phyloP scores from a whole-genome alignment of 1,140 invertebrate genomes.

The Lutraria rhynchaena region DNA sequence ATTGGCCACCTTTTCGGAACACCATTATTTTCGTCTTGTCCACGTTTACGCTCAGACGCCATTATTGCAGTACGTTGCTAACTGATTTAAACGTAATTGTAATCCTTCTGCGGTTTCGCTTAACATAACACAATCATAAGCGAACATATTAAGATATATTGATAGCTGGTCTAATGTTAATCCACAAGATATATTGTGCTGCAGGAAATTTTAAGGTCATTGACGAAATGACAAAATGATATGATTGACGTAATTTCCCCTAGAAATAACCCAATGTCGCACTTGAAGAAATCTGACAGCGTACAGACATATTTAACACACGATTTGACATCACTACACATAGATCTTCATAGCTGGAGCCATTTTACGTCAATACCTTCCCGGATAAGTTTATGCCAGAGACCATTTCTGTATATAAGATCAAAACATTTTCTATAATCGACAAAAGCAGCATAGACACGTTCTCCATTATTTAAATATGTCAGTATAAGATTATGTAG shows the following conservation, averaged over 20 bases:
- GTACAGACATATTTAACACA: constrained; percentile 7
- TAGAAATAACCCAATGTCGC: background rate
- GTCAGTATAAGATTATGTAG: constrained; percentile 14
- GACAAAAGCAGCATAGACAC: constrained; percentile 42
- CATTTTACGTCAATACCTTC: background rate
- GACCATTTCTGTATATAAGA: constrained; percentile 13
- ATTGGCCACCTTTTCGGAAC: no score
- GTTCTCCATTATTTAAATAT: background rate
- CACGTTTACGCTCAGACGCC: no score
- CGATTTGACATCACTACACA: constrained; percentile 40
- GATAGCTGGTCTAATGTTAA: no score
- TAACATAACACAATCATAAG: constrained; percentile 22
- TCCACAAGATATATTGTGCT: no score
- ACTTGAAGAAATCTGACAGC: no score
- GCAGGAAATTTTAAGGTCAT: constrained; percentile 4
- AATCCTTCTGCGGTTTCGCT: no score
- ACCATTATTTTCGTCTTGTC: no score
- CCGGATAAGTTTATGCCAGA: constrained; percentile 51
- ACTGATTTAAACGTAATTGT: no score
- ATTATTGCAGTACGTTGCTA: no score
- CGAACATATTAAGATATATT: constrained; percentile 8
- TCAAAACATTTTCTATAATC: constrained; percentile 55
- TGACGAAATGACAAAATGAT: constrained; percentile 18
- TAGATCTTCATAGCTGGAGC: constrained; percentile 16
- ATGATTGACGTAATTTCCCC: background rate